Evolutionary conservation across 1,140 invertebrate species (phyloP).

Genomic region (Neodiprion pinetum): DNA sequence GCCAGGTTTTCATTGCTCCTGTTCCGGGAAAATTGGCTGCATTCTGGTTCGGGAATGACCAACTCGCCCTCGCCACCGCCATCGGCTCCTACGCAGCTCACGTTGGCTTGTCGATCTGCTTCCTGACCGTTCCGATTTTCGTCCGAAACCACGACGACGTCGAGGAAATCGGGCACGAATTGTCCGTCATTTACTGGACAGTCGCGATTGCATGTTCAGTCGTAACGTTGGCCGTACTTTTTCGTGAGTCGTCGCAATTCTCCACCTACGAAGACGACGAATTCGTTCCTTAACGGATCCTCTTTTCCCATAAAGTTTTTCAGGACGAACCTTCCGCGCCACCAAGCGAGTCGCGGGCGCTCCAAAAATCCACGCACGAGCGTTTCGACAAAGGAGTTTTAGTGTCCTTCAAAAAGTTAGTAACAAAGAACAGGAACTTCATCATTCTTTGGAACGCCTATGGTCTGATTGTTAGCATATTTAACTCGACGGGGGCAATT

Average conservation of each 20-base stretch:
- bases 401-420: conserved; percentile 47
- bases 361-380: conserved; percentile 29
- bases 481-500: conserved; percentile 73
- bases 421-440: conserved; percentile 63
- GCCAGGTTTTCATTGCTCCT: conserved; percentile 69
- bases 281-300: no score
- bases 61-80: conserved; percentile 76
- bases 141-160: conserved; percentile 51
- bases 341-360: conserved; percentile 55
- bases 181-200: conserved; percentile 52
- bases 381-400: conserved; percentile 25
- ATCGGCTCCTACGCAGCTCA: conserved; percentile 83
- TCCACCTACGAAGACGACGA: no score
- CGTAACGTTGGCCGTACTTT: no score
- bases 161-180: conserved; percentile 46
- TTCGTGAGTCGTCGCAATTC: no score
- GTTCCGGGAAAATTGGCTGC: conserved; percentile 74
- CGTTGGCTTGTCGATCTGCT: conserved; percentile 58
- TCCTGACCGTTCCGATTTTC: conserved; percentile 50
- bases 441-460: conserved; percentile 67
- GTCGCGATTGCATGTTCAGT: conserved; percentile 41
- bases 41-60: conserved; percentile 71
- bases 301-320: conserved; percentile 59
- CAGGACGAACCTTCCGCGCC: conserved; percentile 63
- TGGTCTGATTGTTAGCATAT: conserved; percentile 72